Evolutionary conservation across 2,113 vertebrate genomes (phyloP).

Genomic region (Aegotheles bennettii): DNA sequence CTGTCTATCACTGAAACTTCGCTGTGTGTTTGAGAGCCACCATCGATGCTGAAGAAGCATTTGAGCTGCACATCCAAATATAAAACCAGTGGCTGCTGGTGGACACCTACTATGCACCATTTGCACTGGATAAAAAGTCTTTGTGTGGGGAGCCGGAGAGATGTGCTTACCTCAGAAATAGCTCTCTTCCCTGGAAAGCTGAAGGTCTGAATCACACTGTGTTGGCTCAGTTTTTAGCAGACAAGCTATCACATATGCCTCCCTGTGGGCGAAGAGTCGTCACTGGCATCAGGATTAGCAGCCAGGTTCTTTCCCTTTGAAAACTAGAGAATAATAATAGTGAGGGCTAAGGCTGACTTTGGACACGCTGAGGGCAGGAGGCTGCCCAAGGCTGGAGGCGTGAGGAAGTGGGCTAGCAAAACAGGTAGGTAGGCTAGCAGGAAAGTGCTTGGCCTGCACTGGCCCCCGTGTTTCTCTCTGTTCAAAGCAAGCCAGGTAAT

Average conservation of each 20-base stretch:
- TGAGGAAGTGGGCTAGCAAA: not conserved
- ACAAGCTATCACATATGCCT: conserved; percentile 59
- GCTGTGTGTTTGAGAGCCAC: accelerated
- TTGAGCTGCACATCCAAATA: not conserved
- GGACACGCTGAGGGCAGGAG: not conserved
- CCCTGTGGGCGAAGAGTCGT: conserved; percentile 46
- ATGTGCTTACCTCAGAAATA: conserved; percentile 50
- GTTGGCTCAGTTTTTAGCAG: conserved; percentile 64
- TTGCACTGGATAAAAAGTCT: not conserved
- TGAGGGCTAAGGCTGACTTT: not conserved
- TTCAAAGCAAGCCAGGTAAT: not conserved
- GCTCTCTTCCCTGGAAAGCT: conserved; percentile 63
- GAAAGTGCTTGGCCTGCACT: not conserved
- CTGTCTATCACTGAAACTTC: not conserved
- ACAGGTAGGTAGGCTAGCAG: not conserved
- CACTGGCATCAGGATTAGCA: conserved; percentile 46
- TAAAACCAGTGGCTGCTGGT: not conserved
- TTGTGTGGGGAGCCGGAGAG: conserved; percentile 39
- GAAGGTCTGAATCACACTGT: conserved; percentile 61
- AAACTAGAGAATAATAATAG: not conserved
- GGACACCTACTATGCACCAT: not conserved
- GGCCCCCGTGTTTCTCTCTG: not conserved
- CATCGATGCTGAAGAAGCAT: not conserved
- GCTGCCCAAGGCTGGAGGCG: not conserved
- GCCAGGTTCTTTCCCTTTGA: conserved; percentile 29